A percentile compares a stretch with the other conserved stretches of the same genome.
These are phyloP conservation scores for Alviniconcha strummeri DNA, from an alignment of 2,888 invertebrate genomes.

Conservation along the genomic window DNA sequence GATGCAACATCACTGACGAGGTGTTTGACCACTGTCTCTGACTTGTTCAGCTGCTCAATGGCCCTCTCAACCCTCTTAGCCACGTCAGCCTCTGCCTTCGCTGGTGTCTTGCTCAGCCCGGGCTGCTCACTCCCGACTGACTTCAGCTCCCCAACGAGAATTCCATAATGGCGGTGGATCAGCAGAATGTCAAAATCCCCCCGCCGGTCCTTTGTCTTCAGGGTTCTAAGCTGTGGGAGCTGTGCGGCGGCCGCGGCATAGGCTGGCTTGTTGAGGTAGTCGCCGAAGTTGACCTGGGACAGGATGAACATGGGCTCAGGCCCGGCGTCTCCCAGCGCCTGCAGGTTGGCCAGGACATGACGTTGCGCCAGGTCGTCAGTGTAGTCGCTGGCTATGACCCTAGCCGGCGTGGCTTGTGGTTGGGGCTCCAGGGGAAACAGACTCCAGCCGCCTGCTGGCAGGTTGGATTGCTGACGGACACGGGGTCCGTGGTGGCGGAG, in stretches of 20 bases:
- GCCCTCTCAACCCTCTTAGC: conserved; percentile 8
- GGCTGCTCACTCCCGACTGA: neutral
- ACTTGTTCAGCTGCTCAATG: conserved; percentile 10
- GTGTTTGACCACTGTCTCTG: conserved; percentile 1
- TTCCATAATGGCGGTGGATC: conserved; percentile 9
- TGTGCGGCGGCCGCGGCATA: neutral
- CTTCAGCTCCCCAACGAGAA: conserved; percentile 17
- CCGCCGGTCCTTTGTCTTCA: neutral
- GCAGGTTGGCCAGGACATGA: conserved; percentile 6
- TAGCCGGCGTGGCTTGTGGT: neutral
- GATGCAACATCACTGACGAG: neutral
- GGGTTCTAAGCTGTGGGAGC: neutral
- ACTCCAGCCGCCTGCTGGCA: too few relatives aligned
- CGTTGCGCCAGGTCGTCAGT: conserved; percentile 6
- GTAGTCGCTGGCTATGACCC: neutral
- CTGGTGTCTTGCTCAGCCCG: too few relatives aligned
- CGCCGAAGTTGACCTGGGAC: conserved; percentile 11
- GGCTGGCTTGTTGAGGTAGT: conserved; percentile 17
- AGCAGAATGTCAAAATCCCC: conserved; percentile 20
- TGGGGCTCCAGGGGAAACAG: neutral
- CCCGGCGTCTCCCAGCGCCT: neutral
- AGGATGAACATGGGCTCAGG: conserved; percentile 18
- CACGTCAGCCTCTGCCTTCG: neutral
- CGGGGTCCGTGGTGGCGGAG: neutral
- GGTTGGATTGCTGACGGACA: neutral